Percentiles rank a stretch among this genome's conserved stretches.
Conservation (phyloP, 2,113 vertebrate genomes). For the Hucho hucho region DNA sequence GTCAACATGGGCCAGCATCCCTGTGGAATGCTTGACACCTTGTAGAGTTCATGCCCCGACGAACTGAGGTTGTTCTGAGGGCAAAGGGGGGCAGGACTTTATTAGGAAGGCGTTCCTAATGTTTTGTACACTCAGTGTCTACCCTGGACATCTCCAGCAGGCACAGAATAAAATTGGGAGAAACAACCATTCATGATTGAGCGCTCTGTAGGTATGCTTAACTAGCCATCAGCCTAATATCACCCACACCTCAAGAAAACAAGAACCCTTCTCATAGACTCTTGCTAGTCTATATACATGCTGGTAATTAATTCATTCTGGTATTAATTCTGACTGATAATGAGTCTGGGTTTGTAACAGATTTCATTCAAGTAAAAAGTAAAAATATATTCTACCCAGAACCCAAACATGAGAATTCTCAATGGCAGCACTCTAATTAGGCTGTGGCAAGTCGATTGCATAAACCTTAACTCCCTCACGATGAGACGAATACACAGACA, state of each 20-base stretch:
- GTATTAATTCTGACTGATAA: too few relatives aligned
- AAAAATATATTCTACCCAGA: background rate
- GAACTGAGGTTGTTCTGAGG: too few relatives aligned
- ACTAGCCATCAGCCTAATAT: background rate
- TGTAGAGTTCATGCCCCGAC: too few relatives aligned
- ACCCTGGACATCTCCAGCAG: slow-evolving; percentile 30
- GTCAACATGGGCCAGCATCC: background rate
- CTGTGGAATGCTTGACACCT: too few relatives aligned
- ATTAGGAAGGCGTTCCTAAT: too few relatives aligned
- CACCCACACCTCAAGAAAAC: slow-evolving; percentile 27
- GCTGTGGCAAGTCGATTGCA: background rate
- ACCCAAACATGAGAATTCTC: background rate
- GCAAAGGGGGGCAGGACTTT: too few relatives aligned
- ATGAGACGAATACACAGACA: background rate
- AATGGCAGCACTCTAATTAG: background rate
- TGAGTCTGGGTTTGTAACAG: background rate
- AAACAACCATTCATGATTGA: background rate
- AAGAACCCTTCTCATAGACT: too few relatives aligned
- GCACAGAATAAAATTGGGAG: slow-evolving; percentile 47
- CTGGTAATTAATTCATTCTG: too few relatives aligned
- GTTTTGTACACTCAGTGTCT: background rate
- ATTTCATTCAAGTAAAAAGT: background rate
- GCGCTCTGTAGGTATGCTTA: too few relatives aligned
- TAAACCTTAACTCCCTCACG: background rate
- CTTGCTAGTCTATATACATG: too few relatives aligned